phyloP scores from a whole-genome alignment of 2,113 vertebrate species.

The Meleagris gallopavo region DNA sequence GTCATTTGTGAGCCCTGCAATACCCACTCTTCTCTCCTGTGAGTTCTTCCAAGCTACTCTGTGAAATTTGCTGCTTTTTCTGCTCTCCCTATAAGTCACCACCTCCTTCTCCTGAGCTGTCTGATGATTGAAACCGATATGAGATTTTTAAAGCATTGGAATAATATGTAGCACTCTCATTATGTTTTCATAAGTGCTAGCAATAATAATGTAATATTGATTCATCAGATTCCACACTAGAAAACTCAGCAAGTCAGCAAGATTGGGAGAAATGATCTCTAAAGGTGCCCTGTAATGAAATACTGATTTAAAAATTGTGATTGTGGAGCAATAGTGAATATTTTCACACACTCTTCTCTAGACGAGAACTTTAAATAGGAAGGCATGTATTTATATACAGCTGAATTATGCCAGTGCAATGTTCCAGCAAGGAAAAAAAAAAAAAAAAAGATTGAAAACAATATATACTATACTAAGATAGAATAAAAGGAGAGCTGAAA shows the following conservation, averaged over 20 bases:
- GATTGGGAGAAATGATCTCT: not conserved
- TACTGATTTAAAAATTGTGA: not conserved
- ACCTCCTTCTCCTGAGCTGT: constrained; percentile 26
- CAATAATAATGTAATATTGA: constrained; percentile 56
- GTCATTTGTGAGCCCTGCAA: not conserved
- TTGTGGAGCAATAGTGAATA: not conserved
- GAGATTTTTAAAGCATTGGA: constrained; percentile 33
- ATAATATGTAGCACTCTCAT: constrained; percentile 60
- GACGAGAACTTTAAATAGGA: not conserved
- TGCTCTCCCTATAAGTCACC: not conserved
- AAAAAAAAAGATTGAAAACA: not conserved
- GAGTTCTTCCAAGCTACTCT: not conserved
- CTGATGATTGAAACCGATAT: constrained; percentile 40
- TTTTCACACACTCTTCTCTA: not conserved
- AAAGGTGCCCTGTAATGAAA: not conserved
- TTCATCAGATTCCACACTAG: constrained; percentile 18
- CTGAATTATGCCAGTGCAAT: not conserved
- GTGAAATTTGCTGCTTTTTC: constrained; percentile 10
- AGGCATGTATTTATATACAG: not conserved
- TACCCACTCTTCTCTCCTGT: not conserved
- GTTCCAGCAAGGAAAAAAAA: not conserved
- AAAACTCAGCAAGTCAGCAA: constrained; percentile 39
- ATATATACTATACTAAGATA: not conserved
- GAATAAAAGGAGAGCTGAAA: not conserved
- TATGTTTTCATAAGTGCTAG: constrained; percentile 55